phyloP scores from a whole-genome alignment of 2,113 vertebrate genomes.

The Python bivittatus region DNA sequence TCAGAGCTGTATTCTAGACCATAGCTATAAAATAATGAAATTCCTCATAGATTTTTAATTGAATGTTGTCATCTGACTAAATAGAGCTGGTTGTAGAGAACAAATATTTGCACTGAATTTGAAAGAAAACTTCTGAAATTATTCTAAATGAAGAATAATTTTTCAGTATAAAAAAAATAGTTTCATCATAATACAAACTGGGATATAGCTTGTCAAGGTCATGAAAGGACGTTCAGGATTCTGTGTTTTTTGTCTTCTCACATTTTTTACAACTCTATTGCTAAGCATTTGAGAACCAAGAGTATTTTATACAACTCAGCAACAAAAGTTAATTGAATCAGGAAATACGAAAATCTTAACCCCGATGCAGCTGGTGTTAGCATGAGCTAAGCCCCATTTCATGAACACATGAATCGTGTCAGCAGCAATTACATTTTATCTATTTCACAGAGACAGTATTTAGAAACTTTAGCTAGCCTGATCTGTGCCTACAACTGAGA shows the following conservation, averaged over 20 bases:
- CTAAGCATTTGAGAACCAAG: neutral
- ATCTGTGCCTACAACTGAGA: neutral
- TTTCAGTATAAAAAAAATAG: neutral
- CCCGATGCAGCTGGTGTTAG: neutral
- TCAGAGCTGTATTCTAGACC: neutral
- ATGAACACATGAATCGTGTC: neutral
- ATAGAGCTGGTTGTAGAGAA: neutral
- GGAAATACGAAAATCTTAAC: neutral
- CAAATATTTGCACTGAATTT: neutral
- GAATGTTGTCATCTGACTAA: rapidly evolving
- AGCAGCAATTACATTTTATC: neutral
- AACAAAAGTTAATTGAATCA: neutral
- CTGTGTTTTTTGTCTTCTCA: neutral
- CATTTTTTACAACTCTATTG: neutral
- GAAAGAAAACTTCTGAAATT: neutral
- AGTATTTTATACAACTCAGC: neutral
- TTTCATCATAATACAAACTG: neutral
- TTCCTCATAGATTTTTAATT: neutral
- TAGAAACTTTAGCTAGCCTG: neutral
- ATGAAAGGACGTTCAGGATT: neutral
- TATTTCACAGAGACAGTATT: neutral
- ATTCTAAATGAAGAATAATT: neutral
- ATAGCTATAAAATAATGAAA: neutral
- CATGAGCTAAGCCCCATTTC: neutral
- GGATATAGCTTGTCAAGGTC: neutral